Evolutionary conservation across 2,888 invertebrate species (phyloP).

Genomic region (Oscheius sp.): DNA sequence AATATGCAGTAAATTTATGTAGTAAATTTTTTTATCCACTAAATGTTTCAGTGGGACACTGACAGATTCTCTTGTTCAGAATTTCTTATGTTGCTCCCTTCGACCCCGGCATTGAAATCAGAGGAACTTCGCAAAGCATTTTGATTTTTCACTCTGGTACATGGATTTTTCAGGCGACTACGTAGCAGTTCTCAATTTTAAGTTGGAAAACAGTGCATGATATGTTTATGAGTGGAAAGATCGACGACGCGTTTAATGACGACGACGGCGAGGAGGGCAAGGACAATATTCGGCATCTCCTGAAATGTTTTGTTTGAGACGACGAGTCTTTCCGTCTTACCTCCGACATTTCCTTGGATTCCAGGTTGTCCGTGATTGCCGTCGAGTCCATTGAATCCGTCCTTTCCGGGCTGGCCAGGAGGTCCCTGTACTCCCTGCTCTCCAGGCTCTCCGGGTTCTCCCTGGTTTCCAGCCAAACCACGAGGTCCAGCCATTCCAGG

Average conservation of each 20-base stretch:
- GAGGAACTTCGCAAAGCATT: too few species aligned
- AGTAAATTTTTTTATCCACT: too few species aligned
- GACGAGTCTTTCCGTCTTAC: not conserved
- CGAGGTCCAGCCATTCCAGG: constrained; percentile 58
- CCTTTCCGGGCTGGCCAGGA: constrained; percentile 61
- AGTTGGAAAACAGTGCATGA: too few species aligned
- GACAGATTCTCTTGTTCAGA: too few species aligned
- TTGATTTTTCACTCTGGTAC: too few species aligned
- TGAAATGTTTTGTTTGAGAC: not conserved
- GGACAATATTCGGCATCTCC: constrained; percentile 62
- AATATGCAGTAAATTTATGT: too few species aligned
- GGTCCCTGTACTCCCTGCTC: constrained; percentile 55
- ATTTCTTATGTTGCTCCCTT: too few species aligned
- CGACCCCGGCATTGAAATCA: too few species aligned
- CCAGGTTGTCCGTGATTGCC: constrained; percentile 61
- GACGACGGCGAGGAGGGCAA: constrained; percentile 55
- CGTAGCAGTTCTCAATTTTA: too few species aligned
- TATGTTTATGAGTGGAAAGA: too few species aligned
- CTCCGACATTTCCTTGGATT: constrained; percentile 52
- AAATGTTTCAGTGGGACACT: too few species aligned
- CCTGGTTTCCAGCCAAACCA: constrained; percentile 59
- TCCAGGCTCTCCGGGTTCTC: constrained; percentile 58
- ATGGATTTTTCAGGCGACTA: too few species aligned
- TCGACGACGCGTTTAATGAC: constrained; percentile 31
- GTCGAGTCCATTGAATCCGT: constrained; percentile 61